Evolutionary conservation across 2,888 invertebrate genomes (phyloP).

Genomic region (Phytoseiulus persimilis): DNA sequence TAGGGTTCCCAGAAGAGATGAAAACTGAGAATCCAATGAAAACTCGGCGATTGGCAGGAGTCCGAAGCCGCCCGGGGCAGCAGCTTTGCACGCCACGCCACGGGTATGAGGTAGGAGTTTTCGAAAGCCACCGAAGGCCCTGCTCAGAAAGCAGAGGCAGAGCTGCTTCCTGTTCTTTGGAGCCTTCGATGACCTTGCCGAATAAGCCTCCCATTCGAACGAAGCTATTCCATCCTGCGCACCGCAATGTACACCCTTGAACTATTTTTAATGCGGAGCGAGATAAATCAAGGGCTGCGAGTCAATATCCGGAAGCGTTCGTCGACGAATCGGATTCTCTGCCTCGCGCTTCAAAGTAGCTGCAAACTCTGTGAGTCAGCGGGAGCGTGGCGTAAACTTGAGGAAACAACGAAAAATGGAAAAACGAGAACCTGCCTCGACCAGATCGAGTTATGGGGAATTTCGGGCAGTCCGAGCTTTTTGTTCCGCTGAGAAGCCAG

Average conservation of each 20-base stretch:
- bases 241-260: not conserved
- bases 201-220: not conserved
- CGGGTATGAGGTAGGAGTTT: not conserved
- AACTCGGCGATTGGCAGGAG: too few relatives aligned
- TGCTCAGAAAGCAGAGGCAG: not conserved
- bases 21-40: too few relatives aligned
- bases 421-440: not conserved
- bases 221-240: not conserved
- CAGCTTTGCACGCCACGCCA: too few relatives aligned
- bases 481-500: not conserved
- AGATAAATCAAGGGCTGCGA: not conserved
- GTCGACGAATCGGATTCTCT: not conserved
- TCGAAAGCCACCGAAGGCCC: not conserved
- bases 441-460: not conserved
- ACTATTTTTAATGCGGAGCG: not conserved
- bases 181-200: not conserved
- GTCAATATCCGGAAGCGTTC: not conserved
- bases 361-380: not conserved
- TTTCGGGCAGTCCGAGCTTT: not conserved
- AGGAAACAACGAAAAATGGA: not conserved
- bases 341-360: not conserved
- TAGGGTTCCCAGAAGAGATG: too few relatives aligned
- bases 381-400: not conserved
- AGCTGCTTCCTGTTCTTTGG: not conserved
- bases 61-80: too few relatives aligned